Evolutionary conservation across 2,888 invertebrate genomes (phyloP), one percentile per base, ranked within the genome.

Genomic region (Aleiodes leptofemur): DNA sequence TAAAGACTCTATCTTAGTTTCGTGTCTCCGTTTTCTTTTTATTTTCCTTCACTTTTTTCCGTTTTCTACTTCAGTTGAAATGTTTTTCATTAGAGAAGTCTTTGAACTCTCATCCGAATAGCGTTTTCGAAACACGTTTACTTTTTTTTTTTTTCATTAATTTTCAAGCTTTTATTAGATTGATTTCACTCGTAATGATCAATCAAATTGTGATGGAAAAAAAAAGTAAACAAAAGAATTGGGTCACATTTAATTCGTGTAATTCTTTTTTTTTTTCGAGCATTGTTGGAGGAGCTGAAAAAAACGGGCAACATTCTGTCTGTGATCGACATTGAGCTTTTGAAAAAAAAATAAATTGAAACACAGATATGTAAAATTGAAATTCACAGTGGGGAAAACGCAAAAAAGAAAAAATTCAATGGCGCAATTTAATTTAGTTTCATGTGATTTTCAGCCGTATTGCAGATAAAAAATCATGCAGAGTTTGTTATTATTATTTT

Each of bases 1-100:
- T 59, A 48, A 68, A 68, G 59, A 64, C 59, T 72, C 57, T 69
- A 38, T 53, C 50, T 51, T 38, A 29, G 56, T 69, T 69, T 23
- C 34, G 64, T 23, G 14, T 23, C 4, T 16, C 9, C 8, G 51
- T 56, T n/a, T 71, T 51, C 53, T 64, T 55, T 13, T 48, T 50
- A 13, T n/a, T 43, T 29, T 16, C 48, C 31, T 38, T 38, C 50
- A 14, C 53, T 64, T 71, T 66, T 43, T 38, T 38, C 50, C 14
- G 43, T 64, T 71, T 66, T 43, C 34, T 14, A 48, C 51, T 55
- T 57, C 68, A 56, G 31, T 69, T 16, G 38, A 23, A 43, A 13
- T 57, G 61, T 38, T 50, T 53, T 14, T 50, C 34, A 29, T 16
- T 69, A 11, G 13, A 16, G 43, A 48, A 16, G 23, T 66, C 56